Percentiles rank a stretch among this genome's conserved stretches.
Evolutionary conservation across 1,140 invertebrate genomes (phyloP).

Genomic region (Aphaenogaster ashmeadi): DNA sequence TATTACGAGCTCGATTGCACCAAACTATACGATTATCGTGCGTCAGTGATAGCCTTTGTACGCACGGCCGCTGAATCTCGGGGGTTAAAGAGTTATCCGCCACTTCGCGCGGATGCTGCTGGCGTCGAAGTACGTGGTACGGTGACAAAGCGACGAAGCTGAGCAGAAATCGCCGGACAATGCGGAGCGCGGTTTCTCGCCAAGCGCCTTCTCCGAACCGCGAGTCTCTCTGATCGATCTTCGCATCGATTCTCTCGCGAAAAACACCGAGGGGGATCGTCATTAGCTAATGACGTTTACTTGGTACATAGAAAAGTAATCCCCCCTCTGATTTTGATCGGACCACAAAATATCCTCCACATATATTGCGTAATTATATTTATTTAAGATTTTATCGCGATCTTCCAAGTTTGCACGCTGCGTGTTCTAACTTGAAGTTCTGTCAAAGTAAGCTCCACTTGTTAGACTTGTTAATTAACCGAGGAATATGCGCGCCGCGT

Average conservation of each 20-base stretch:
- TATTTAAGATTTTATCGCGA: not conserved
- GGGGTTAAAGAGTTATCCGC: slow-evolving; percentile 29
- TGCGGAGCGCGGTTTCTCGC: not conserved
- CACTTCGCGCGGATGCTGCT: slow-evolving; percentile 33
- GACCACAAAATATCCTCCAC: not conserved
- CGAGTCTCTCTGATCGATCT: not conserved
- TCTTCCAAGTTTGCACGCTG: not conserved
- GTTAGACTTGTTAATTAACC: slow-evolving; percentile 19
- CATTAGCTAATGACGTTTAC: not conserved
- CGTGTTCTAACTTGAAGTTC: not conserved
- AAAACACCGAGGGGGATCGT: not conserved
- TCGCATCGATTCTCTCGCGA: not conserved
- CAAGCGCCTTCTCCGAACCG: not conserved
- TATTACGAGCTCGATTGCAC: slow-evolving; percentile 85
- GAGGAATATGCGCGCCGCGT: not conserved
- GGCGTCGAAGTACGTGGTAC: not conserved
- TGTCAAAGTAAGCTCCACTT: not conserved
- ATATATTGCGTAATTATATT: not conserved
- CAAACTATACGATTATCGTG: slow-evolving; percentile 84
- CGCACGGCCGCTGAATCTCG: not conserved
- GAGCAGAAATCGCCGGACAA: not conserved
- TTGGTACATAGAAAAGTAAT: not conserved
- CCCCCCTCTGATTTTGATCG: not conserved
- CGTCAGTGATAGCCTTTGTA: slow-evolving; percentile 80
- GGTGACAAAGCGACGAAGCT: not conserved